These are phyloP conservation scores for Trachelus tabidus DNA, from an alignment of 2,888 invertebrate genomes.

Conservation along the genomic window DNA sequence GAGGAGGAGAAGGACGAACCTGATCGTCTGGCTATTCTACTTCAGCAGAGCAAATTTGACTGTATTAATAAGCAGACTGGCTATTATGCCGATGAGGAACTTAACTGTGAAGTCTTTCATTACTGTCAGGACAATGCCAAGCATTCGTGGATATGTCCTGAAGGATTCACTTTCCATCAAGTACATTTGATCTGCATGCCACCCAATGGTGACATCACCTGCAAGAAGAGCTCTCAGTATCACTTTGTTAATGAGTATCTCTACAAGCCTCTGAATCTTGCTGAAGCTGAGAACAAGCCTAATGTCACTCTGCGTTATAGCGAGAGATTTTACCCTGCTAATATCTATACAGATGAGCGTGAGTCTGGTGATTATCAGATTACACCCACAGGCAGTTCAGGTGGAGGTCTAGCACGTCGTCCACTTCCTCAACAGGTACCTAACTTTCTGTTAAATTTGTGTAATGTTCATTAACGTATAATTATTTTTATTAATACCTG, in stretches of 20 bases:
- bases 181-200: constrained; percentile 95
- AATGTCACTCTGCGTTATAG: constrained; percentile 83
- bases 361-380: constrained; percentile 57
- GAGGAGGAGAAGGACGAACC: constrained; percentile 86
- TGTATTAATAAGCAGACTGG: constrained; percentile 86
- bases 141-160: constrained; percentile 94
- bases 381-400: constrained; percentile 42
- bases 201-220: constrained; percentile 88
- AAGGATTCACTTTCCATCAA: constrained; percentile 90
- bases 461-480: background rate
- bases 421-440: constrained; percentile 39
- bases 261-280: constrained; percentile 87
- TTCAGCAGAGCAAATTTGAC: constrained; percentile 86
- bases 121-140: constrained; percentile 91
- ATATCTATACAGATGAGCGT: constrained; percentile 72
- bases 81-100: constrained; percentile 90
- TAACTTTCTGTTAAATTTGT: background rate
- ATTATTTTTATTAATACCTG: background rate
- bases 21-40: constrained; percentile 81
- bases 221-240: constrained; percentile 88
- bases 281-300: constrained; percentile 83
- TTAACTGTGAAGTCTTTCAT: constrained; percentile 92
- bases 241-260: constrained; percentile 94
- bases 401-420: constrained; percentile 30
- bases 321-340: constrained; percentile 85